Conservation (phyloP, 1,140 invertebrate species). For the Asobara japonica region DNA sequence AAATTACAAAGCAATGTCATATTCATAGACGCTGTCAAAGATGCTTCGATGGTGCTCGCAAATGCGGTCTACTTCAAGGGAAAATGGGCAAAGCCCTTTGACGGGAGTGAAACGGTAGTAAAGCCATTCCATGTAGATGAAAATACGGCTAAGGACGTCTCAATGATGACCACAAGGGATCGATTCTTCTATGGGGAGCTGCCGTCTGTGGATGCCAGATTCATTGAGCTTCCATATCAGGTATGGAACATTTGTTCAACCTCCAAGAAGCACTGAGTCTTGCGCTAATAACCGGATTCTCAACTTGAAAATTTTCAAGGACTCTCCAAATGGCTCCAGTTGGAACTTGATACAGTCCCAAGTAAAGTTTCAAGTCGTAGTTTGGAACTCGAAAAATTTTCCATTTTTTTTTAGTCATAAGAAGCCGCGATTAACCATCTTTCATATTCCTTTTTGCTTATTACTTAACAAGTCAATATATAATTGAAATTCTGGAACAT, state of each 20-base stretch:
- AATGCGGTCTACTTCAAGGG: constrained; percentile 89
- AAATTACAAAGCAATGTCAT: too few relatives aligned
- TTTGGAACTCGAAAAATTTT: too few relatives aligned
- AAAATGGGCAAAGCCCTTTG: constrained; percentile 62
- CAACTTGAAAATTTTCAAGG: too few relatives aligned
- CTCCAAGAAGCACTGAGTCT: too few relatives aligned
- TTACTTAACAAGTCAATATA: too few relatives aligned
- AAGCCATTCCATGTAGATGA: constrained; percentile 59
- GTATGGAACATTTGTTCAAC: neutral
- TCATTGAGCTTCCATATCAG: constrained; percentile 57
- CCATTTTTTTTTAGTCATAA: too few relatives aligned
- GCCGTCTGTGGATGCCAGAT: constrained; percentile 53
- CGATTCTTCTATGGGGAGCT: constrained; percentile 58
- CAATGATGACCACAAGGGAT: constrained; percentile 64
- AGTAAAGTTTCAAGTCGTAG: too few relatives aligned
- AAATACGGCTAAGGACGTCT: constrained; percentile 54
- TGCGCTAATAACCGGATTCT: too few relatives aligned
- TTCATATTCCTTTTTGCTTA: too few relatives aligned
- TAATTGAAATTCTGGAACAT: neutral
- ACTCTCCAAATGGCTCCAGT: too few relatives aligned
- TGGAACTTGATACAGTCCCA: too few relatives aligned
- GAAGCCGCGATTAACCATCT: too few relatives aligned
- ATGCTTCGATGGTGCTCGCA: constrained; percentile 75
- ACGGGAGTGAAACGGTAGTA: constrained; percentile 50
- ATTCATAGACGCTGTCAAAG: neutral